Conservation (phyloP, 2,888 invertebrate genomes). For the Ecliptopera silaceata region DNA sequence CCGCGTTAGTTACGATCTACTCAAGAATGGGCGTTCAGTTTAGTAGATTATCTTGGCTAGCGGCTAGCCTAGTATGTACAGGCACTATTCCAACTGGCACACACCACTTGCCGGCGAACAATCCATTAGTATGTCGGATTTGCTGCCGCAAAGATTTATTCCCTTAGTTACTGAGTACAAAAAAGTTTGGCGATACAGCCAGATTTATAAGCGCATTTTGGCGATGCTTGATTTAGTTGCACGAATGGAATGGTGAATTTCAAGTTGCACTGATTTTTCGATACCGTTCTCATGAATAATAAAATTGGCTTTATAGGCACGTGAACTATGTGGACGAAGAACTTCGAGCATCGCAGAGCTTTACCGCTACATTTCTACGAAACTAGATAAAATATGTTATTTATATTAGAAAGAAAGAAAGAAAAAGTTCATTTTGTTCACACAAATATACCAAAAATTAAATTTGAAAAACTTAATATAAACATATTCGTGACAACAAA, state of each 20-base stretch:
- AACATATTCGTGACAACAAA: too few relatives aligned
- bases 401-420: too few relatives aligned
- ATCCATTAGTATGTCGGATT: conserved; percentile 73
- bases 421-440: too few relatives aligned
- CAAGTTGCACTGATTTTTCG: conserved; percentile 14
- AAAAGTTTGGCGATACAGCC: conserved; percentile 41
- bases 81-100: conserved; percentile 73
- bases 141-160: conserved; percentile 58
- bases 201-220: conserved; percentile 34
- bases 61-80: conserved; percentile 51
- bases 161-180: conserved; percentile 46
- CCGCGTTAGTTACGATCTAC: conserved; percentile 46
- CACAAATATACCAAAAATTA: too few relatives aligned
- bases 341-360: too few relatives aligned
- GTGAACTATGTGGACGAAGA: too few relatives aligned
- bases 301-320: background rate
- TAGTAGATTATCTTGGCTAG: conserved; percentile 69
- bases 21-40: conserved; percentile 52
- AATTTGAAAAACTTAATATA: too few relatives aligned
- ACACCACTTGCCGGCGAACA: conserved; percentile 59
- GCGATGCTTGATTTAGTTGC: conserved; percentile 30
- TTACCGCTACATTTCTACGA: too few relatives aligned
- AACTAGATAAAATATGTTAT: too few relatives aligned
- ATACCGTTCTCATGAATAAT: background rate
- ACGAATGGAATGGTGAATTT: conserved; percentile 20